Percentiles rank a stretch among this genome's conserved stretches.
Conservation (phyloP, 2,888 invertebrate species). For the Tipula confusa region DNA sequence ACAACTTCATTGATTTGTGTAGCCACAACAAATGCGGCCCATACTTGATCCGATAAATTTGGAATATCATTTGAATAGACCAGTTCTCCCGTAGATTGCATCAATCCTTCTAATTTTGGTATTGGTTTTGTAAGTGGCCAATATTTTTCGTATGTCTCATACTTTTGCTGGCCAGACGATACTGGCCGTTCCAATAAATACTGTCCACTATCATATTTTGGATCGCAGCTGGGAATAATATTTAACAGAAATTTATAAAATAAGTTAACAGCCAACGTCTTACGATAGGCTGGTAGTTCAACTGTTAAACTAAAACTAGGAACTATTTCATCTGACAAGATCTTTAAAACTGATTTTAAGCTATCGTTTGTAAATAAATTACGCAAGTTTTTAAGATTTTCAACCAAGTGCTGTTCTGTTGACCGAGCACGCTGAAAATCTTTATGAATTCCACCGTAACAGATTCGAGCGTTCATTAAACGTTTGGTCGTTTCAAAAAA, state of each 20-base stretch:
- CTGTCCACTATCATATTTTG: slow-evolving; percentile 51
- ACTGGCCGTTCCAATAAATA: slow-evolving; percentile 52
- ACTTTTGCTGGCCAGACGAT: slow-evolving; percentile 58
- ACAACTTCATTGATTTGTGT: slow-evolving; percentile 57
- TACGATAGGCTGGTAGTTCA: slow-evolving; percentile 59
- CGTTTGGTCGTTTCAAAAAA: slow-evolving; percentile 41
- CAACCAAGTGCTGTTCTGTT: slow-evolving; percentile 54
- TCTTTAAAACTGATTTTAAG: slow-evolving; percentile 52
- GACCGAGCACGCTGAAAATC: slow-evolving; percentile 55
- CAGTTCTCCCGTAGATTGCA: slow-evolving; percentile 54
- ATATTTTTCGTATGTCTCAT: slow-evolving; percentile 55
- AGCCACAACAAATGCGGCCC: slow-evolving; percentile 65
- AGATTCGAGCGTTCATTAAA: slow-evolving; percentile 49
- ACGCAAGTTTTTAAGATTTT: slow-evolving; percentile 39
- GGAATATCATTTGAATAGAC: slow-evolving; percentile 51
- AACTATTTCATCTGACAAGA: slow-evolving; percentile 57
- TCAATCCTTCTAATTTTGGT: slow-evolving; percentile 57
- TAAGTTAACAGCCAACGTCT: slow-evolving; percentile 57
- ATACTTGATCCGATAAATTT: slow-evolving; percentile 47
- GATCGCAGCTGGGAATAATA: slow-evolving; percentile 48
- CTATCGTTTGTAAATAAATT: slow-evolving; percentile 48
- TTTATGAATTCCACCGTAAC: slow-evolving; percentile 31
- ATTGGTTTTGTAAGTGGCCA: slow-evolving; percentile 64
- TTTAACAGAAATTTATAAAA: slow-evolving; percentile 63
- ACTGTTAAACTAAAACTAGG: slow-evolving; percentile 55